Evolutionary conservation across 30 jellyfish, hydroid and myxozoan genomes (phyloP).

Genomic region (Hydractinia symbiolongicarpus): DNA sequence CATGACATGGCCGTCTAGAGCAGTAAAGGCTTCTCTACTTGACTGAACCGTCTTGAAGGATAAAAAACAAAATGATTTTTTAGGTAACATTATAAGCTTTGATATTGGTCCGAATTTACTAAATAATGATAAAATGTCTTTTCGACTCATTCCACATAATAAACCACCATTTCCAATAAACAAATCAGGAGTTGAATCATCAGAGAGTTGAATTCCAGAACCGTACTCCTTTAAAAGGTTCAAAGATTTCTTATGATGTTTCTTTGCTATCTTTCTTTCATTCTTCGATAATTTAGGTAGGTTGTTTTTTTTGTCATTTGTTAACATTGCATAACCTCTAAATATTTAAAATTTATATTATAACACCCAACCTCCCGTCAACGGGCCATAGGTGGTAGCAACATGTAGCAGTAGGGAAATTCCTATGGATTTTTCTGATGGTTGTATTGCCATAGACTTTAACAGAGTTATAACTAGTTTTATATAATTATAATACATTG

Average conservation of each 20-base stretch:
- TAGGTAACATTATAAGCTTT: conserved; percentile 59
- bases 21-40: conserved; percentile 37
- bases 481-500: too few species aligned
- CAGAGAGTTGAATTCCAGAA: conserved; percentile 37
- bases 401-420: too few species aligned
- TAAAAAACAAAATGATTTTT: conserved; percentile 57
- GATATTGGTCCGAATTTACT: conserved; percentile 49
- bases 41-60: conserved; percentile 35
- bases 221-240: conserved; percentile 40
- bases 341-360: too few species aligned
- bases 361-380: too few species aligned
- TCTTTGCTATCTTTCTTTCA: conserved; percentile 57
- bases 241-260: conserved; percentile 53
- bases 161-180: conserved; percentile 89
- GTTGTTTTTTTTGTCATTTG: too few species aligned
- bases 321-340: too few species aligned
- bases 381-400: too few species aligned
- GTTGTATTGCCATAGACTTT: too few species aligned
- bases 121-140: conserved; percentile 38
- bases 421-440: too few species aligned
- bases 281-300: conserved; percentile 31
- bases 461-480: too few species aligned
- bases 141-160: conserved; percentile 67
- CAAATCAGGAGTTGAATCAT: conserved; percentile 66
- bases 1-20: conserved; percentile 41